Base-by-base conservation (phyloP, 1,140 invertebrate genomes). In the Trachymyrmex septentrionalis region DNA sequence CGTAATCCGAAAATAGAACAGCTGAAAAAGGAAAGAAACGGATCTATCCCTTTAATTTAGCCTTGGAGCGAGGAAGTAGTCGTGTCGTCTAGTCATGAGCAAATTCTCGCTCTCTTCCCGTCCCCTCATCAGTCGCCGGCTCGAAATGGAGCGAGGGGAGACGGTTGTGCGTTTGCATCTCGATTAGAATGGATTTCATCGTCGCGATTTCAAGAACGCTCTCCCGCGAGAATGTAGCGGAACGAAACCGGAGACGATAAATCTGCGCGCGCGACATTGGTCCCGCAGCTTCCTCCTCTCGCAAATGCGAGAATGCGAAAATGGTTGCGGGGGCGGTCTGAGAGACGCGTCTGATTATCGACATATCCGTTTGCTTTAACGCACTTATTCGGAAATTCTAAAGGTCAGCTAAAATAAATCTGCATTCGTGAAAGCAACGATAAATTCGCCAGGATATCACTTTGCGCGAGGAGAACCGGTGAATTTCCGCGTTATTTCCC, bases 1-100 rank as follows among this genome's bases (percentile, higher is more conserved):
- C 21, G 2, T n/a, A 53, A 34, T 34, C 63, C 21, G 71, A 75
- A 48, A 44, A 24, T 12, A 0, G 21, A 59, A 12, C 12, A 12
- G 16, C 16, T 34, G 9, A 9, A 50, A 14, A 57, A 88, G 44
- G 44, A 63, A 34, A 9, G 55, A 81, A 87, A 90, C 73, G 69
- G 75, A 75, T 86, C 86, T 92, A 88, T 92, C 91, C 75, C 89
- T 92, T 93, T 92, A 92, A 92, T 88, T 73, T 67, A 88, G 86
- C 81, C 87, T 88, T 88, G 87, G 75, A n/a, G n/a, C n/a, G n/a
- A 59, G 38, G 69, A 73, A 88, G 61, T 75, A 34, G 24, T 34
- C 44, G 66, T 80, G 61, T 86, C 30, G 73, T 90, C 64, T 87
- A 27, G 53, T 66, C 59, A 81, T 69, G 72, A 84, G 72, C 63